Conservation (phyloP, 2,888 invertebrate genomes). For the Melolontha melolontha region DNA sequence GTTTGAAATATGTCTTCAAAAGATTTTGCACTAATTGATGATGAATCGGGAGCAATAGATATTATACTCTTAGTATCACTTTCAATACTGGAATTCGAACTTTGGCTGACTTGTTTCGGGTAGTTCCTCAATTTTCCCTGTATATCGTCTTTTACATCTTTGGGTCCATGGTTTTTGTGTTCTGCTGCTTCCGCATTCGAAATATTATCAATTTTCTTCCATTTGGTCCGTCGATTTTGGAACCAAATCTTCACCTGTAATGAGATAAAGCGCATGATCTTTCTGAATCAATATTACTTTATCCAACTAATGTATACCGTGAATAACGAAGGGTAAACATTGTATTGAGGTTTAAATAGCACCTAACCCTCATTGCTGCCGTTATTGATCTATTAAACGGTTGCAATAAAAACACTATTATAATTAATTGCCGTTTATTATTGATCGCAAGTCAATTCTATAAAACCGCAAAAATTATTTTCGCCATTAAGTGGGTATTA, state of each 20-base stretch:
- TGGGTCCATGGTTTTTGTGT: constrained; percentile 71
- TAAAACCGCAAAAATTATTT: background rate
- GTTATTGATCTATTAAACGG: constrained; percentile 45
- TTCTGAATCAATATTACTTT: constrained; percentile 52
- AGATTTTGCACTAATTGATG: constrained; percentile 54
- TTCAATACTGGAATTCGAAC: constrained; percentile 63
- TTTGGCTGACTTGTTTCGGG: constrained; percentile 58
- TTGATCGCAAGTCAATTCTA: background rate
- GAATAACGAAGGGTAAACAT: constrained; percentile 49
- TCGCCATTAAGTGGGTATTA: background rate
- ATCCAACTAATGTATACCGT: constrained; percentile 49
- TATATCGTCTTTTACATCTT: constrained; percentile 51
- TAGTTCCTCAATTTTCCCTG: constrained; percentile 52
- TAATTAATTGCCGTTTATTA: constrained; percentile 12
- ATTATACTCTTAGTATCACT: constrained; percentile 62
- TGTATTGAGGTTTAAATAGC: constrained; percentile 39
- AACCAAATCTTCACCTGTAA: constrained; percentile 93
- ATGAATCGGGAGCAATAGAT: constrained; percentile 52
- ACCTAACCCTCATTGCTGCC: constrained; percentile 40
- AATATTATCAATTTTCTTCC: constrained; percentile 95
- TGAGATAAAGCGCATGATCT: constrained; percentile 55
- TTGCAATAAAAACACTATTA: too few species aligned
- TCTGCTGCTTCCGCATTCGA: constrained; percentile 90
- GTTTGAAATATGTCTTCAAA: constrained; percentile 60
- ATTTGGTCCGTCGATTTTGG: constrained; percentile 85